Percentiles rank a stretch among this genome's conserved stretches.
phyloP scores from a whole-genome alignment of 2,113 vertebrate genomes.

The Tetraodon nigroviridis region DNA sequence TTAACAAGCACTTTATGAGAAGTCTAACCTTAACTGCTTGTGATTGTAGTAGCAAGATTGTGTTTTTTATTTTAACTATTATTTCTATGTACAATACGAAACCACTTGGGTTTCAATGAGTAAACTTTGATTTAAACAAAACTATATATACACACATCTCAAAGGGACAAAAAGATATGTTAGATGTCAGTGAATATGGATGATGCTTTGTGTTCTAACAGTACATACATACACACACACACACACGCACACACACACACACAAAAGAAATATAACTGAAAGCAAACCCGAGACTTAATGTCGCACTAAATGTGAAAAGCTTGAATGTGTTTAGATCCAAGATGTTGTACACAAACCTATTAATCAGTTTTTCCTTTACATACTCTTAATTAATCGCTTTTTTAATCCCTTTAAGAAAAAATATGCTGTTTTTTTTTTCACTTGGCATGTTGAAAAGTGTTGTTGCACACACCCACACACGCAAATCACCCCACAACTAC shows the following conservation, averaged over 20 bases:
- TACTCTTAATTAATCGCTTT: slow-evolving; percentile 15
- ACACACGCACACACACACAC: no score
- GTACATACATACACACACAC: not conserved
- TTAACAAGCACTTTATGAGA: slow-evolving; percentile 76
- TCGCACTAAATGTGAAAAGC: slow-evolving; percentile 60
- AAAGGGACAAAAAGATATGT: slow-evolving; percentile 58
- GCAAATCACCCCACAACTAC: no score
- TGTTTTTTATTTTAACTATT: slow-evolving; percentile 66
- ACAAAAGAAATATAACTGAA: slow-evolving; percentile 19
- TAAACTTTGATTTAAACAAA: slow-evolving; percentile 25
- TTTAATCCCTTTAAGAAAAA: not conserved
- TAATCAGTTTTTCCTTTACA: slow-evolving; percentile 12
- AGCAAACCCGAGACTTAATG: slow-evolving; percentile 20
- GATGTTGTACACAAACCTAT: slow-evolving; percentile 18
- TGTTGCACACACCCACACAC: not conserved
- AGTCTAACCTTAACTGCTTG: slow-evolving; percentile 67
- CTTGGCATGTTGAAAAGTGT: not conserved
- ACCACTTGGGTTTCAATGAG: slow-evolving; percentile 36
- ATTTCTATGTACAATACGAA: slow-evolving; percentile 61
- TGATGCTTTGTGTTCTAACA: slow-evolving; percentile 31
- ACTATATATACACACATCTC: slow-evolving; percentile 29
- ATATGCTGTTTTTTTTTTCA: slow-evolving; percentile 1
- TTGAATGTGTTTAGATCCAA: slow-evolving; percentile 38
- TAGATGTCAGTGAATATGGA: slow-evolving; percentile 28
- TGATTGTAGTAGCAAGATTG: slow-evolving; percentile 64